A percentile compares a stretch with the other conserved stretches of the same genome.
Conservation (phyloP, 2,797 vertebrate genomes). For the Oreochromis grahami region DNA sequence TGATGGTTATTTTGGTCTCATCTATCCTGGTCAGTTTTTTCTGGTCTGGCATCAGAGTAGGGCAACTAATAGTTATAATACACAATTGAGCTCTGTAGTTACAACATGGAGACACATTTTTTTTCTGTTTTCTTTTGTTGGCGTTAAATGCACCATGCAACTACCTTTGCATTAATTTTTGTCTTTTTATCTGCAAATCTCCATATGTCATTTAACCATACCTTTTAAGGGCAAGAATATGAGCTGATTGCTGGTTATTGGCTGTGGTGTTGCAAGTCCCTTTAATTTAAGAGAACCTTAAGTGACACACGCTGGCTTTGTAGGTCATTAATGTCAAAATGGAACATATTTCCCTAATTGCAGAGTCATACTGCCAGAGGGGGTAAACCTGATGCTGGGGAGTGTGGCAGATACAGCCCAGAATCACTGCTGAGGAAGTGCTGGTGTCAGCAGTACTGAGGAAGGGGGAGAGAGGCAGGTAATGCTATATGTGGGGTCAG, state of each 20-base stretch:
- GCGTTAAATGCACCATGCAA: not conserved
- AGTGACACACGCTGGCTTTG: not conserved
- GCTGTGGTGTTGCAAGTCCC: not conserved
- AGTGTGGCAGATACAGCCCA: not conserved
- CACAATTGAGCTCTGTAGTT: not conserved
- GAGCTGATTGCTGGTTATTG: not conserved
- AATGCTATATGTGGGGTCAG: conserved; percentile 16
- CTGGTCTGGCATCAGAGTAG: not conserved
- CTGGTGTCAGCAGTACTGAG: conserved; percentile 31
- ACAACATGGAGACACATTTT: not conserved
- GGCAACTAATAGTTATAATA: not conserved
- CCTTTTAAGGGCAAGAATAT: not conserved
- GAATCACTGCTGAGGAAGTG: conserved; percentile 31
- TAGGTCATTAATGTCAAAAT: conserved; percentile 18
- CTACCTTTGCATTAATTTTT: not conserved
- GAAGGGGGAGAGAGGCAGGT: not conserved
- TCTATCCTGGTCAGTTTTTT: not conserved
- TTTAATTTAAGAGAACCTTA: not conserved
- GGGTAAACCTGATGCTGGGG: conserved; percentile 26
- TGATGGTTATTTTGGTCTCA: not conserved
- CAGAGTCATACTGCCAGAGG: conserved; percentile 16
- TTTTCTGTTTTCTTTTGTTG: not conserved
- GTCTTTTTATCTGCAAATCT: not conserved
- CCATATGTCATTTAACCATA: not conserved
- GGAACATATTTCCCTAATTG: conserved; percentile 32